Evolutionary conservation across 2,797 vertebrate genomes (phyloP).

Genomic region (Pyrocephalus nanus): DNA sequence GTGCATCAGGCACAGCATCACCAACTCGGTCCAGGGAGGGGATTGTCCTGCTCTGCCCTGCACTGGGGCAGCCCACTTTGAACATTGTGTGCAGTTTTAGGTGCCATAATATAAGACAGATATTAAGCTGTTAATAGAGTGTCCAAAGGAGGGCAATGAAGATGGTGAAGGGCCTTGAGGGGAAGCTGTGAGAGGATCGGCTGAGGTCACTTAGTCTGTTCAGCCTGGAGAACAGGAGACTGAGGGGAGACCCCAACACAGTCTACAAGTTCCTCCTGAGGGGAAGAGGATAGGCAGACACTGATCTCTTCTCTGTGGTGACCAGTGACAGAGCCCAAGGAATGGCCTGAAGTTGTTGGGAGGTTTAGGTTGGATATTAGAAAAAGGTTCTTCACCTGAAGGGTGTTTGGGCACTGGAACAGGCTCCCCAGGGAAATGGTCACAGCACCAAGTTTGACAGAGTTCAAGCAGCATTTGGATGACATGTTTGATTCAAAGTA

Average conservation of each 20-base stretch:
- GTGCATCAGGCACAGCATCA: not conserved
- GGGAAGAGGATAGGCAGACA: not conserved
- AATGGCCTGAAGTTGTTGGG: not conserved
- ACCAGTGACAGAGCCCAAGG: not conserved
- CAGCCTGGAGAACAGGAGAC: not conserved
- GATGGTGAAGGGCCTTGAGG: not conserved
- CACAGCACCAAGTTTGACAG: not conserved
- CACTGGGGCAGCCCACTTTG: not conserved
- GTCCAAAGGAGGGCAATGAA: not conserved
- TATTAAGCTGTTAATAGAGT: not conserved
- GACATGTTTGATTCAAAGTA: no score
- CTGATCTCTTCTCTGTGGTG: no score
- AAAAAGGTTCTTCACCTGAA: not conserved
- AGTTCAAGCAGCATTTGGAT: not conserved
- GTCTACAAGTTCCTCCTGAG: not conserved
- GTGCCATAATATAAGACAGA: not conserved
- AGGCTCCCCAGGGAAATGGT: not conserved
- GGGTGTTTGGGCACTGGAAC: not conserved
- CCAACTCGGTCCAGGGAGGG: not conserved
- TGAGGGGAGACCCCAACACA: not conserved
- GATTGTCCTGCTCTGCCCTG: not conserved
- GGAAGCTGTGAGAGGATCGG: not conserved
- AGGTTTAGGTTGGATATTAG: not conserved
- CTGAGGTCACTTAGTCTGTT: not conserved
- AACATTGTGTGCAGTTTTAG: not conserved